Evolutionary conservation across 2,888 invertebrate species (phyloP), one percentile per base, ranked within the genome.

Genomic region (Macroteleia sp.): DNA sequence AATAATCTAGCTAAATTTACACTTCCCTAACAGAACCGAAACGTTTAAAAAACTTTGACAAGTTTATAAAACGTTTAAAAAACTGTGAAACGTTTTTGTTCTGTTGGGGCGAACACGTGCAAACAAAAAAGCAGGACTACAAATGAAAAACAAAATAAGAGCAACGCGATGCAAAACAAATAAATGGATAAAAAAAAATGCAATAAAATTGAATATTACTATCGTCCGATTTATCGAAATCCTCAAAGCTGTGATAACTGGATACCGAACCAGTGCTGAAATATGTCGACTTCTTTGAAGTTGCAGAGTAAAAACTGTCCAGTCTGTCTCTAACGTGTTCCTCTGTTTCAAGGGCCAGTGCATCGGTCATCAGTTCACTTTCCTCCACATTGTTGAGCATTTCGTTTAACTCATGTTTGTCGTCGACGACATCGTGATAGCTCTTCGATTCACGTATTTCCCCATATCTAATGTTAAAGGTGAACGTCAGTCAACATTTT

Each of bases 281-380:
- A 88, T 96, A 97, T 9, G 96, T 94, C 82, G 96, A 96, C 76
- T 95, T 93, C 44, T 95, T 93, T 0, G 96, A 97, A 59, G 95
- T 95, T 0, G 95, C 95, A 1, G 96, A 96, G 87, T 96, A 95
- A 94, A 96, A 97, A 57, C 96, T 96, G 89, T 96, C 96, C 48
- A 96, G 93, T 61, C 96, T 92, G 81, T 93, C 94, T 64, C 95
- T 92, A 22, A 73, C 80, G 25, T 83, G 83, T 6, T 82, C 80
- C 44, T 90, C 89, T 2, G 93, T 93, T 84, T 93, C 93, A 56
- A 93, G 85, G 1, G 93, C 92, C 57, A 93, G 88, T 19, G 87
- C 88, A 50, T 91, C 91, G 0, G 87, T 86, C 66, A 89, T 87
- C 10, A 90, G 76, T 59, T 80, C 81, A 48, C 44, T 82, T 14